Conservation (phyloP, 1,140 invertebrate genomes). For the Papilio machaon region DNA sequence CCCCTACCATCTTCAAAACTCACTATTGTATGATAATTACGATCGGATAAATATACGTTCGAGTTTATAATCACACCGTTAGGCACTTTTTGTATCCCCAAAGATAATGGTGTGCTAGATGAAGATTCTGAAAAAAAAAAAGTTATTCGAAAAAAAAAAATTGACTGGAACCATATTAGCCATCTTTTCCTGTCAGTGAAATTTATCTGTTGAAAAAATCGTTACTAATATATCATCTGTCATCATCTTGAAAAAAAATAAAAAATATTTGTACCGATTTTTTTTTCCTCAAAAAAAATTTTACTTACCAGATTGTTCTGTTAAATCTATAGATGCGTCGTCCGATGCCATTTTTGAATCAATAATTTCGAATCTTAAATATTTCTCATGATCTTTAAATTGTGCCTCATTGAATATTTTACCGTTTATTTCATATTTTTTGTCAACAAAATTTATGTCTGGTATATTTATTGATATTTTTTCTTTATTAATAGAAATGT, state of each 20-base stretch:
- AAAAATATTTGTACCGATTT: neutral
- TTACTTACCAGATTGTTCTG: neutral
- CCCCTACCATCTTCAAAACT: neutral
- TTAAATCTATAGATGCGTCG: neutral
- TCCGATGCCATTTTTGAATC: neutral
- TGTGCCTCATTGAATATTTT: neutral
- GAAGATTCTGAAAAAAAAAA: neutral
- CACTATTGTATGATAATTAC: conserved; percentile 44
- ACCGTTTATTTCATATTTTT: neutral
- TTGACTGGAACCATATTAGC: no score
- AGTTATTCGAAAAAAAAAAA: no score
- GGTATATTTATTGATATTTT: neutral
- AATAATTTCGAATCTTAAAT: neutral
- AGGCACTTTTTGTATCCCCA: conserved; percentile 39
- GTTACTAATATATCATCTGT: no score
- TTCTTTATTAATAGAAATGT: neutral
- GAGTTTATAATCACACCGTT: conserved; percentile 49
- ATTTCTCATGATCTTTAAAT: neutral
- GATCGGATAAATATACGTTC: conserved; percentile 40
- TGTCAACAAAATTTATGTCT: neutral
- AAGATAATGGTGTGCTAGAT: neutral
- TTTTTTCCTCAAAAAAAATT: neutral
- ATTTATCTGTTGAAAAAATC: no score
- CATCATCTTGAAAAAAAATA: no score
- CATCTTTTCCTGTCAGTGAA: no score